These are phyloP conservation scores for Caranx melampygus DNA, from an alignment of 2,113 vertebrate species.

Conservation along the genomic window DNA sequence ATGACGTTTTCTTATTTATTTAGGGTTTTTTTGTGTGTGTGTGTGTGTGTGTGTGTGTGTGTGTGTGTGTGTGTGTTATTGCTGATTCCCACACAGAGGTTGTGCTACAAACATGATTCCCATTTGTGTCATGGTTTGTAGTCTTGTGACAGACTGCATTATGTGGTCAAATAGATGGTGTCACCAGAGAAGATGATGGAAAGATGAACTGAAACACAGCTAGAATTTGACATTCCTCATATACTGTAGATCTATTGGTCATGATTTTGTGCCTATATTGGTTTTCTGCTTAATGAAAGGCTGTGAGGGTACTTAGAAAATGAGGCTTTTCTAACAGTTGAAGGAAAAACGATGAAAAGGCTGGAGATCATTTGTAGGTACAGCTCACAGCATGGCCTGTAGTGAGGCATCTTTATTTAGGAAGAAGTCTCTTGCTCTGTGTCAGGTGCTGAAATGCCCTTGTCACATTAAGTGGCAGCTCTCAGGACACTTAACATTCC, in stretches of 20 bases:
- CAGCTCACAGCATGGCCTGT: constrained; percentile 51
- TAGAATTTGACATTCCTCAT: not conserved
- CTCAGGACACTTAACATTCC: constrained; percentile 72
- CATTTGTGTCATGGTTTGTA: not conserved
- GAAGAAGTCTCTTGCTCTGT: constrained; percentile 41
- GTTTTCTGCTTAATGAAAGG: not conserved
- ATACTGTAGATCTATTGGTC: not conserved
- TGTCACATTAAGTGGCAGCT: constrained; percentile 75
- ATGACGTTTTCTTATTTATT: not conserved
- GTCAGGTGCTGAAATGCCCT: constrained; percentile 73
- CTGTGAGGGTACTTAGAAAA: constrained; percentile 8
- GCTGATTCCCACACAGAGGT: not conserved
- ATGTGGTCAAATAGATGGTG: not conserved
- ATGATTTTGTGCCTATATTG: not conserved
- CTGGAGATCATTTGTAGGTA: constrained; percentile 63
- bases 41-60: no score
- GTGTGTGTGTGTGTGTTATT: not conserved
- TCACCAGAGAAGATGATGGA: not conserved
- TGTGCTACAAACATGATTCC: not conserved
- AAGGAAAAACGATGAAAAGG: not conserved
- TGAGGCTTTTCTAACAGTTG: not conserved
- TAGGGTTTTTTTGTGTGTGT: no score
- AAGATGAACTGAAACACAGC: not conserved
- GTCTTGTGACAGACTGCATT: not conserved
- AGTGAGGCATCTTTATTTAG: constrained; percentile 39